Conservation (phyloP, 92 coral and sea anemone genomes). For the Zoanthus gigantus region DNA sequence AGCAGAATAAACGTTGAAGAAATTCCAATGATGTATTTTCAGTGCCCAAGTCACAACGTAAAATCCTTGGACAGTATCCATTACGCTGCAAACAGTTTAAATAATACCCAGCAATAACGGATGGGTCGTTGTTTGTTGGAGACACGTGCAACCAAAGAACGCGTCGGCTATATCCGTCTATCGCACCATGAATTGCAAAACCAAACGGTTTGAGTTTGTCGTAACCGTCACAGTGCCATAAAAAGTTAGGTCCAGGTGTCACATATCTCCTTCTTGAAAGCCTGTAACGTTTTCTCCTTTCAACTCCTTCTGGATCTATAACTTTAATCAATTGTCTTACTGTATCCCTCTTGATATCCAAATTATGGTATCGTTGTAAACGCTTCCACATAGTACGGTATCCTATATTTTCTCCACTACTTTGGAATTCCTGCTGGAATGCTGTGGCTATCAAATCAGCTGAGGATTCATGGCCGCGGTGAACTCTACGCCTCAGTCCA, state of each 20-base stretch:
- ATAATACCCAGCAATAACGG: conserved; percentile 55
- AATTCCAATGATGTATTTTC: conserved; percentile 52
- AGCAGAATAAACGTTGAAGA: conserved; percentile 58
- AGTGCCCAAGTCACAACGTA: conserved; percentile 59
- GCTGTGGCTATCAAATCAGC: conserved; percentile 11
- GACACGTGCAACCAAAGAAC: conserved; percentile 57
- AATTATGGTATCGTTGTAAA: conserved; percentile 36
- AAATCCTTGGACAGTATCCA: conserved; percentile 41
- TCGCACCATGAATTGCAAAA: not conserved
- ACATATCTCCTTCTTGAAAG: conserved; percentile 42
- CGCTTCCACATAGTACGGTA: conserved; percentile 12
- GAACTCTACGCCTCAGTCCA: not conserved
- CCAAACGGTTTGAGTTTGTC: conserved; percentile 3
- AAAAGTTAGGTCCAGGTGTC: conserved; percentile 62
- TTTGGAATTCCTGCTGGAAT: conserved; percentile 12
- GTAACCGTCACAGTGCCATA: conserved; percentile 58
- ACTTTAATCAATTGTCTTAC: conserved; percentile 54
- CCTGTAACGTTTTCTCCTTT: conserved; percentile 57
- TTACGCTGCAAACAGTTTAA: conserved; percentile 37
- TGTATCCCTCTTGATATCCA: conserved; percentile 51
- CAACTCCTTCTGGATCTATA: conserved; percentile 65
- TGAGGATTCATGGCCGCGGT: conserved; percentile 1
- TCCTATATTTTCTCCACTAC: not conserved
- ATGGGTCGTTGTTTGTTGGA: conserved; percentile 61
- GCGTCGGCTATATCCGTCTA: conserved; percentile 62